Evolutionary conservation across 2,797 vertebrate species (phyloP).

Genomic region (Masticophis lateralis): DNA sequence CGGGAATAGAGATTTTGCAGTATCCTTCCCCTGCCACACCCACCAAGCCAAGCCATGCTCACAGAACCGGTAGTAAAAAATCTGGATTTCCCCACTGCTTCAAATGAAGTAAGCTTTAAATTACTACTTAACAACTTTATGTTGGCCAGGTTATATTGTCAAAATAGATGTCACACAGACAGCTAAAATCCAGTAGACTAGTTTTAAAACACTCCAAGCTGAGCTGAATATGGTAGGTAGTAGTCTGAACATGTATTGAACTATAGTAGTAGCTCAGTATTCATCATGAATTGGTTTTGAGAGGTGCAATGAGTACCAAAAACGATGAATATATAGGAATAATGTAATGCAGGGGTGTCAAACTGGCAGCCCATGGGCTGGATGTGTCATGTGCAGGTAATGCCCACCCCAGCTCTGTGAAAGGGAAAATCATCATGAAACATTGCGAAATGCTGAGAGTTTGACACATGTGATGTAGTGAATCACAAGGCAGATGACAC

Average conservation of each 20-base stretch:
- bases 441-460: too few species aligned
- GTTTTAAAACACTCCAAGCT: not conserved
- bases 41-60: too few species aligned
- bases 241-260: not conserved
- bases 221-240: not conserved
- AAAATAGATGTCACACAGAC: not conserved
- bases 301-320: not conserved
- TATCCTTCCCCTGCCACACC: too few species aligned
- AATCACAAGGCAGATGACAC: not conserved
- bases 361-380: too few species aligned
- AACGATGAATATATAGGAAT: not conserved
- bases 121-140: not conserved
- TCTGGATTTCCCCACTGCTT: not conserved
- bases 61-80: too few species aligned
- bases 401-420: too few species aligned
- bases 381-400: too few species aligned
- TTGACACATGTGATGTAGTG: too few species aligned
- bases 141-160: not conserved
- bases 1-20: too few species aligned
- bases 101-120: not conserved
- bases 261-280: not conserved
- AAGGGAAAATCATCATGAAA: too few species aligned
- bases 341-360: not conserved
- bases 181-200: too few species aligned
- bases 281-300: not conserved